Base-by-base conservation (phyloP, 53 echinoderm and acorn worm genomes). In the Luidia sarsii region DNA sequence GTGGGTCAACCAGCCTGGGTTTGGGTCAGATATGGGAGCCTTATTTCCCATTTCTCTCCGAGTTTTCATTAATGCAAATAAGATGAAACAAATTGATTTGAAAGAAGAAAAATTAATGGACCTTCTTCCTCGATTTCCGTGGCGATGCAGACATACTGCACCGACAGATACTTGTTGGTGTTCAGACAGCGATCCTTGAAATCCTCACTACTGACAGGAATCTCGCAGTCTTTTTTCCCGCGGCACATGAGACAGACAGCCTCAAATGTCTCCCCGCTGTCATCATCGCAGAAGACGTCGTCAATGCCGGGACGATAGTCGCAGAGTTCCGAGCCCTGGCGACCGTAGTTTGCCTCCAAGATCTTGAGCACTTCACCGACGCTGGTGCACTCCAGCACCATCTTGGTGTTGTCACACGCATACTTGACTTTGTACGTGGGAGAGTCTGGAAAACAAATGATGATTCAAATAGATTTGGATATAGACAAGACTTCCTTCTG, bases 331-430 rank as follows among this genome's bases (percentile, higher is more conserved):
- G 94, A 85, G 16, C 94, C 94, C 63, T 88, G 88, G 0, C 94
- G 88, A 38, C 94, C 94, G 48, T 57, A 94, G 54, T 88, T 94
- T n/a, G 90, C 94, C 27, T 90, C 88, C 16, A 94, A 50, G 30
- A 89, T 85, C 64, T 90, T 89, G 75, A 94, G 88, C 18, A 82
- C 87, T 16, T 88, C 69, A 1, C 88, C 94, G 0, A 48, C 49
- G 22, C 85, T 86, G 11, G 94, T 86, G 34, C 94, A 94, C 29
- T 85, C 82, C 13, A 90, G 70, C 10, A 33, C 27, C 35, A 90
- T 34, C 25, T 59, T 46, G 1, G 50, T 61, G 5, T 60, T 41
- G 16, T 67, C 67, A 51, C 90, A 90, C 1, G 64, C 86, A 71
- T 90, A 82, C 41, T 34, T 37, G 27, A 62, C 82, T 39, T 39